Conservation (phyloP, 2,113 vertebrate species). For the Larimichthys crocea region DNA sequence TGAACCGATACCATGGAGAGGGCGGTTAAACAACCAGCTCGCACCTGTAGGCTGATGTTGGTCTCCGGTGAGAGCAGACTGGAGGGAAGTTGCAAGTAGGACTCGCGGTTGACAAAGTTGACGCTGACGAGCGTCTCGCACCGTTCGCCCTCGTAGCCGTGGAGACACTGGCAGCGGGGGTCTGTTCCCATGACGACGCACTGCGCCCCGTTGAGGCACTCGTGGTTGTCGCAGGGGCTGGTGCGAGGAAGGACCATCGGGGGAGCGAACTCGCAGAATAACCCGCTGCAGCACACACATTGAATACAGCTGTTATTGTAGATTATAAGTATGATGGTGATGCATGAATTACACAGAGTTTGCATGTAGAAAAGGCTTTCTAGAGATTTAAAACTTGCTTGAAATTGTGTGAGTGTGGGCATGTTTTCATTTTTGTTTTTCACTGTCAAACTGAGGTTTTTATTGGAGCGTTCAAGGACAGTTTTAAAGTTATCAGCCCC, state of each 20-base stretch:
- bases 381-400: background rate
- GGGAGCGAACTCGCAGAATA: conserved; percentile 97
- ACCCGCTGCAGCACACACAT: conserved; percentile 83
- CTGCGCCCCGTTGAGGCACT: conserved; percentile 95
- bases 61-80: conserved; percentile 88
- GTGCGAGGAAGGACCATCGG: conserved; percentile 98
- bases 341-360: background rate
- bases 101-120: conserved; percentile 94
- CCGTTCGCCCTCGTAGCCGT: conserved; percentile 93
- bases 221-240: conserved; percentile 95
- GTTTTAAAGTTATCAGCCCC: background rate
- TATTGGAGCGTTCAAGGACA: background rate
- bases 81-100: conserved; percentile 94
- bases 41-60: conserved; percentile 97
- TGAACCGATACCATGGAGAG: too few relatives aligned
- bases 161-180: conserved; percentile 93
- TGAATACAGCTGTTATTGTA: background rate
- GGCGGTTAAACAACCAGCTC: background rate
- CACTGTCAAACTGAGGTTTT: background rate
- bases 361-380: too few relatives aligned
- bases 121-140: conserved; percentile 96
- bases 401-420: background rate
- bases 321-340: background rate
- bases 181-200: conserved; percentile 91
- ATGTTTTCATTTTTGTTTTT: background rate